phyloP scores from a whole-genome alignment of 1,140 invertebrate genomes.

The Anastrepha obliqua region DNA sequence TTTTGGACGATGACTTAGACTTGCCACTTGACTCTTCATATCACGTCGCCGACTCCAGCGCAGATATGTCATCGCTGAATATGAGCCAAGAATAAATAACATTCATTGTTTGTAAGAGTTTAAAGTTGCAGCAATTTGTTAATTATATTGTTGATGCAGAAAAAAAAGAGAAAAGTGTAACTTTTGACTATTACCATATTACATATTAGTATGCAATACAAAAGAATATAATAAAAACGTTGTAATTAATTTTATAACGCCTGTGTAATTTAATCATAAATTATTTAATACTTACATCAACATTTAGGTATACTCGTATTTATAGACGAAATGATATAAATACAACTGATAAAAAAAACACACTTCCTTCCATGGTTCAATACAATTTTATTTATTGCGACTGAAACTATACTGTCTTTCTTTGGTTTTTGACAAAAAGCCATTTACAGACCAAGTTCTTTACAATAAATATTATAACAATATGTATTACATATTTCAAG shows the following conservation, averaged over 20 bases:
- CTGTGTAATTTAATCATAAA: background rate
- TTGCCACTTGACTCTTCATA: conserved; percentile 64
- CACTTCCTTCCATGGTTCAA: background rate
- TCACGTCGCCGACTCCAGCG: conserved; percentile 70
- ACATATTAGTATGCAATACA: background rate
- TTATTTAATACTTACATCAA: background rate
- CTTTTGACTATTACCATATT: background rate
- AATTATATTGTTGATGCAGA: background rate
- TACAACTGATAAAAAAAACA: background rate
- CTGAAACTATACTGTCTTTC: background rate
- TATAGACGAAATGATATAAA: background rate
- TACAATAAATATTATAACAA: background rate
- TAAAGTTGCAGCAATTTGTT: background rate
- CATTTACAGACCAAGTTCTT: background rate
- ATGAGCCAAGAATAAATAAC: conserved; percentile 63
- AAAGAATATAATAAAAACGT: background rate
- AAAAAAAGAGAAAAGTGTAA: background rate
- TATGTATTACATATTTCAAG: background rate
- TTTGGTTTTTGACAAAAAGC: conserved; percentile 26
- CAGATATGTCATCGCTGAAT: conserved; percentile 69
- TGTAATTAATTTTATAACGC: background rate
- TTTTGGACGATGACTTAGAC: conserved; percentile 77
- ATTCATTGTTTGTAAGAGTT: background rate
- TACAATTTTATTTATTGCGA: conserved; percentile 35
- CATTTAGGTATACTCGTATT: background rate